A percentile compares a stretch with the other conserved stretches of the same genome.
These are phyloP conservation scores for Acipenser ruthenus DNA, from an alignment of 2,797 vertebrate genomes.

Conservation along the genomic window DNA sequence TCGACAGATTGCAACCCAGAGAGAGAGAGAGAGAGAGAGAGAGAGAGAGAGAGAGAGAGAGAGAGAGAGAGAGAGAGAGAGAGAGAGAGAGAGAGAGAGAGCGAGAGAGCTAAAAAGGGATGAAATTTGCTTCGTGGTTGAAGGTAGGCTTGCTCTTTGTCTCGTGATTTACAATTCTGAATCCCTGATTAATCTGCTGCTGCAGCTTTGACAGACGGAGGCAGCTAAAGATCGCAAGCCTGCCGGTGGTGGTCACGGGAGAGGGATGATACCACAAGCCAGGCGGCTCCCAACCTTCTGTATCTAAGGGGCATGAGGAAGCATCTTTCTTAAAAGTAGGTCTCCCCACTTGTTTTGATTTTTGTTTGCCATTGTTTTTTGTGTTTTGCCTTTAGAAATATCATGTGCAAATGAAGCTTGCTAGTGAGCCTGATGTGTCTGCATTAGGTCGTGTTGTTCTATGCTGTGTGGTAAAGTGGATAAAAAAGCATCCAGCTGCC, in stretches of 20 bases:
- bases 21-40: too few relatives aligned
- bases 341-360: conserved; percentile 40
- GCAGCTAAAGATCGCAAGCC: conserved; percentile 50
- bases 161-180: conserved; percentile 64
- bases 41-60: too few relatives aligned
- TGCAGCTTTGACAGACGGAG: conserved; percentile 65
- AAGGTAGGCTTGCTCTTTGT: conserved; percentile 88
- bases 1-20: conserved; percentile 42
- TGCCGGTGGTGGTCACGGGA: conserved; percentile 49
- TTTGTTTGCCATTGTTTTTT: conserved; percentile 33
- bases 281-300: conserved; percentile 52
- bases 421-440: conserved; percentile 49
- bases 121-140: conserved; percentile 39
- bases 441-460: conserved; percentile 57
- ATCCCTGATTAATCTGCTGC: conserved; percentile 81
- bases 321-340: conserved; percentile 39
- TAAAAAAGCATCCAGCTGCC: conserved; percentile 54
- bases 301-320: conserved; percentile 49
- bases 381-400: conserved; percentile 37
- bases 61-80: too few relatives aligned
- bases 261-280: conserved; percentile 49
- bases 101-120: conserved; percentile 23
- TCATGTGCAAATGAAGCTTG: conserved; percentile 77
- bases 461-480: conserved; percentile 68
- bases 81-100: conserved; percentile 21